phyloP scores from a whole-genome alignment of 2,113 vertebrate species.

The Herpetotheres cachinnans region DNA sequence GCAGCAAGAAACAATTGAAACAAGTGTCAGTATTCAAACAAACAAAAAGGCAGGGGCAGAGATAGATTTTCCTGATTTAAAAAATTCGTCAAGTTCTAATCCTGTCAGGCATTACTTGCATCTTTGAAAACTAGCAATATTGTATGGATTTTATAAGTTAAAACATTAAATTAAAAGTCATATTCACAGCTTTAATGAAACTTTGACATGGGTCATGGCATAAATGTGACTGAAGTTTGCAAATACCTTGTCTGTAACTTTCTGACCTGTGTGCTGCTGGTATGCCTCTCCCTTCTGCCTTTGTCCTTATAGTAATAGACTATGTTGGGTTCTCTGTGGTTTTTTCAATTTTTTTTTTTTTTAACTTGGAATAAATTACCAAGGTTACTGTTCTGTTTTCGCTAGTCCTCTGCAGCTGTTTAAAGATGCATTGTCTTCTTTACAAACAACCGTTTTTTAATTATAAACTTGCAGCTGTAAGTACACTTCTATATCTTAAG shows the following conservation, averaged over 20 bases:
- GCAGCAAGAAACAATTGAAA: background rate
- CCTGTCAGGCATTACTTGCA: background rate
- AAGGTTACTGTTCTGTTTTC: slow-evolving; percentile 33
- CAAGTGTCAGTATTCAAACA: background rate
- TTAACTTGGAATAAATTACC: slow-evolving; percentile 20
- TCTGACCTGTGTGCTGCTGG: slow-evolving; percentile 58
- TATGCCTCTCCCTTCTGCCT: slow-evolving; percentile 56
- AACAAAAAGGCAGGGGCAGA: background rate
- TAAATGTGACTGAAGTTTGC: slow-evolving; percentile 29
- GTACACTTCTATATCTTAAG: background rate
- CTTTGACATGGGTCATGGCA: background rate
- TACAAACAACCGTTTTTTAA: background rate
- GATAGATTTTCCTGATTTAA: background rate
- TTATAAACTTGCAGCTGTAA: background rate
- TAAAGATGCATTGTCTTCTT: slow-evolving; percentile 67
- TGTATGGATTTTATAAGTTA: background rate
- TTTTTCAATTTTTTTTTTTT: background rate
- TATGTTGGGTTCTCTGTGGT: slow-evolving; percentile 39
- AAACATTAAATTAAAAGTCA: background rate
- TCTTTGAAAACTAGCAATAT: background rate
- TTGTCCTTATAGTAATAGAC: slow-evolving; percentile 56
- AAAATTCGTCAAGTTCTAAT: background rate
- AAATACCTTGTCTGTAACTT: slow-evolving; percentile 63
- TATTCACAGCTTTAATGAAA: background rate
- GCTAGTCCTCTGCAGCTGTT: slow-evolving; percentile 50